These are phyloP conservation scores for Cyclura pinguis DNA, from an alignment of 2,797 vertebrate genomes.

Conservation along the genomic window DNA sequence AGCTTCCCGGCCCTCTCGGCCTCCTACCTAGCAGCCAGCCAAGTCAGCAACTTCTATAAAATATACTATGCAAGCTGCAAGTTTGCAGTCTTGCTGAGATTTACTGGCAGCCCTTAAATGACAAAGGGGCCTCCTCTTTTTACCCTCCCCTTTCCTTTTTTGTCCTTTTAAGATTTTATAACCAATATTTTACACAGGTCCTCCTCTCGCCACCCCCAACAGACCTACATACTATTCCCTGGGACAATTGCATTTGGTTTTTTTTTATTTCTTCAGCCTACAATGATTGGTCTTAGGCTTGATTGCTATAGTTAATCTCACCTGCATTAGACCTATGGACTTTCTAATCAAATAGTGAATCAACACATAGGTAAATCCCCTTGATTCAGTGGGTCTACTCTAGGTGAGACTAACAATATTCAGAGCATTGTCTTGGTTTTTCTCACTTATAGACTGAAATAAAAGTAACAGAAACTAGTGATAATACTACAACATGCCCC, in stretches of 20 bases:
- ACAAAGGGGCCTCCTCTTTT: background rate
- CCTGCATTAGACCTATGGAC: too few species aligned
- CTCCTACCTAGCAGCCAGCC: constrained; percentile 64
- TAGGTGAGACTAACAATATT: background rate
- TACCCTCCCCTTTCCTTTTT: constrained; percentile 27
- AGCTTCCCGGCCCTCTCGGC: constrained; percentile 51
- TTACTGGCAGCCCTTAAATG: constrained; percentile 61
- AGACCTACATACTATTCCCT: background rate
- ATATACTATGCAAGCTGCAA: constrained; percentile 66
- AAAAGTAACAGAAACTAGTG: background rate
- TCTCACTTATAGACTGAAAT: background rate
- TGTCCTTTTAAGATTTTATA: constrained; percentile 64
- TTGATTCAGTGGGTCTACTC: too few species aligned
- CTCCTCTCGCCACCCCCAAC: constrained; percentile 31
- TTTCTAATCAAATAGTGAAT: too few species aligned
- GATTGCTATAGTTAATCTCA: too few species aligned
- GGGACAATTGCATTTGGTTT: constrained; percentile 31
- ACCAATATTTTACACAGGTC: constrained; percentile 55
- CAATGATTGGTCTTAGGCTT: too few species aligned
- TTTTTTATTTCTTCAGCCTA: background rate
- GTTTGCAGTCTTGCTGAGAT: constrained; percentile 62
- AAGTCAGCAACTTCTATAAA: constrained; percentile 72
- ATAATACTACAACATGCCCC: too few species aligned
- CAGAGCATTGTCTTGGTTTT: too few species aligned
- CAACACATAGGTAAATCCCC: too few species aligned